These are phyloP conservation scores for Euura saliciscinereae DNA, from an alignment of 1,140 invertebrate genomes.

Conservation along the genomic window DNA sequence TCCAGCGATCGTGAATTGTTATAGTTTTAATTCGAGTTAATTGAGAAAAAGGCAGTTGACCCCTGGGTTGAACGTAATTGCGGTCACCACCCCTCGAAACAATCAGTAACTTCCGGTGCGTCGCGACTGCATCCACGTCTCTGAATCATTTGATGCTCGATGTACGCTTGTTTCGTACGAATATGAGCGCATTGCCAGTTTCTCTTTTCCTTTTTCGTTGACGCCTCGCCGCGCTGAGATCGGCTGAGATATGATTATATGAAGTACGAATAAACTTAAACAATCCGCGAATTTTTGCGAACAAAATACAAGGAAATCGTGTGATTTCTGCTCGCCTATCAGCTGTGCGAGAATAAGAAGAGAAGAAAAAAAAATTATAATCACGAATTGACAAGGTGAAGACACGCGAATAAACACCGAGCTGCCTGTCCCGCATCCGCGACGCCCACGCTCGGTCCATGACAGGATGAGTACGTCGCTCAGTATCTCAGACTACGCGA, in stretches of 20 bases:
- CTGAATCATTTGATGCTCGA: conserved; percentile 46
- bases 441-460: neutral
- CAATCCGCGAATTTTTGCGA: too few relatives aligned
- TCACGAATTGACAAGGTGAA: too few relatives aligned
- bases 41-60: conserved; percentile 44
- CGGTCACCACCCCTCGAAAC: conserved; percentile 48
- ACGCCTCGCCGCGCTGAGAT: neutral
- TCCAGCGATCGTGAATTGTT: neutral
- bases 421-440: too few relatives aligned
- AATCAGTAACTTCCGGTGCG: conserved; percentile 48
- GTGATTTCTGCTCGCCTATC: too few relatives aligned
- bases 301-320: too few relatives aligned
- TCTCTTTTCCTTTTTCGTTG: neutral
- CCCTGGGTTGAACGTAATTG: conserved; percentile 30
- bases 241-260: neutral
- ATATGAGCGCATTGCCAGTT: too few relatives aligned
- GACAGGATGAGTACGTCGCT: neutral
- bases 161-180: too few relatives aligned
- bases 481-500: neutral
- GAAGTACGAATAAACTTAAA: neutral
- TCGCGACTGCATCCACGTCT: conserved; percentile 26
- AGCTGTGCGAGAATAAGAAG: neutral
- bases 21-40: conserved; percentile 23
- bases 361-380: neutral
- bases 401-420: too few relatives aligned